Evolutionary conservation across 1,140 invertebrate genomes (phyloP).

Genomic region (Anthonomus grandis): DNA sequence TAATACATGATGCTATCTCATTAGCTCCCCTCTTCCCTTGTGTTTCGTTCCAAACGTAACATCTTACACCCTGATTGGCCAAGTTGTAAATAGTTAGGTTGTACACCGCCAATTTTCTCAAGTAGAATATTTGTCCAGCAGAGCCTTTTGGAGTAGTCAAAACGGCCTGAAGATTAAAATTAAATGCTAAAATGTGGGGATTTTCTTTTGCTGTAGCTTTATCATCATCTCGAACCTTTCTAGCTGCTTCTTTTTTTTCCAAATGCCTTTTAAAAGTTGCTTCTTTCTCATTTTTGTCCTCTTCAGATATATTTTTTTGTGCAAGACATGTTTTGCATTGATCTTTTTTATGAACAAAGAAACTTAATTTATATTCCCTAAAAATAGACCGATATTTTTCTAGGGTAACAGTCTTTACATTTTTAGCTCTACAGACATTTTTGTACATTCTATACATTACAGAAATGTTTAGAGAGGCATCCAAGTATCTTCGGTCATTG

Average conservation of each 20-base stretch:
- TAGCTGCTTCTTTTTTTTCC: conserved; percentile 13
- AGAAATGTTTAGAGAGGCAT: conserved; percentile 6
- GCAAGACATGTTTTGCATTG: conserved; percentile 32
- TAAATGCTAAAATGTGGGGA: conserved; percentile 17
- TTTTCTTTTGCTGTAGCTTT: conserved; percentile 34
- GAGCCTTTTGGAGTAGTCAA: conserved; percentile 40
- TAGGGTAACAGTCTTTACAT: conserved; percentile 20
- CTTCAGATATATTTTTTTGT: conserved; percentile 14
- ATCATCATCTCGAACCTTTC: conserved; percentile 33
- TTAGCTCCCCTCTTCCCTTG: conserved; percentile 36
- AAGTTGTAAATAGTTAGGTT: conserved; percentile 49
- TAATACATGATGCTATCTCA: conserved; percentile 49
- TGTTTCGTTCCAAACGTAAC: conserved; percentile 23
- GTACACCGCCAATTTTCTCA: conserved; percentile 48
- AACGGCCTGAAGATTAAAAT: conserved; percentile 47
- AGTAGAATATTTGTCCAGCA: conserved; percentile 46
- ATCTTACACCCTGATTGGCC: conserved; percentile 13
- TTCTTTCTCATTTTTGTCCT: conserved; percentile 20
- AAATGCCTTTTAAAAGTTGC: conserved; percentile 26
- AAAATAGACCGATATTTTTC: too few species aligned
- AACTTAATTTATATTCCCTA: too few species aligned
- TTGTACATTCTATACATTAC: conserved; percentile 32
- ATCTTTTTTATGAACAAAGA: conserved; percentile 34
- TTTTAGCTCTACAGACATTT: conserved; percentile 18
- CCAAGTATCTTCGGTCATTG: conserved; percentile 12